phyloP scores from a whole-genome alignment of 2,113 vertebrate species.

The Tragelaphus scriptus region DNA sequence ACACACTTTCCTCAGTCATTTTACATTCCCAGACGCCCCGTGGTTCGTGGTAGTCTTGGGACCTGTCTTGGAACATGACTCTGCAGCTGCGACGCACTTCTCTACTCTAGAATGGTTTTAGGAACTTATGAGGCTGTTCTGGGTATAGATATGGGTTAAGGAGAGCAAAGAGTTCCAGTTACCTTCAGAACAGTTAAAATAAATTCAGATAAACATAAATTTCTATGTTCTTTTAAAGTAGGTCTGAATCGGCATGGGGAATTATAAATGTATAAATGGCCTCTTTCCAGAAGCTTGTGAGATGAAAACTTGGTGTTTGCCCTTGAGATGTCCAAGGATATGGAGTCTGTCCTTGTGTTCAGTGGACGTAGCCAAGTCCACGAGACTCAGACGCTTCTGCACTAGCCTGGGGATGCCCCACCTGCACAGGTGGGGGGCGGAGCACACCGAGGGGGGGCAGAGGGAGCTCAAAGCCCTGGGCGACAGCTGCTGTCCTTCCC shows the following conservation, averaged over 20 bases:
- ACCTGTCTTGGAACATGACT: background rate
- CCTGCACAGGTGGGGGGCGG: fast-evolving
- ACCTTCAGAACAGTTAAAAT: background rate
- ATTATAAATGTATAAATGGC: background rate
- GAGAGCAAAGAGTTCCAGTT: background rate
- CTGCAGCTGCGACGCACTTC: background rate
- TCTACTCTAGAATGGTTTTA: background rate
- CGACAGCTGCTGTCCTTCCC: background rate
- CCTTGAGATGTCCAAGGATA: background rate
- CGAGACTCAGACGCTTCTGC: background rate
- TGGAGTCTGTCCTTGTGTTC: background rate
- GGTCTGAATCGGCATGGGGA: background rate
- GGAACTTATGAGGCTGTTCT: background rate
- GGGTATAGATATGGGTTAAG: background rate
- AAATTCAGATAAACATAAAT: background rate
- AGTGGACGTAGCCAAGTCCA: background rate
- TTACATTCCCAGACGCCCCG: background rate
- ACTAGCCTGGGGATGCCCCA: background rate
- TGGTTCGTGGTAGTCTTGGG: background rate
- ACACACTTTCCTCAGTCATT: background rate
- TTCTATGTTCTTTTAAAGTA: background rate
- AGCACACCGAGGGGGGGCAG: background rate
- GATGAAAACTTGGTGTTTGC: background rate
- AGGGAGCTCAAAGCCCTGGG: background rate
- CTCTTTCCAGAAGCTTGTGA: background rate